Conservation (phyloP, 35 echinoderm and acorn worm genomes). For the Lytechinus variegatus region DNA sequence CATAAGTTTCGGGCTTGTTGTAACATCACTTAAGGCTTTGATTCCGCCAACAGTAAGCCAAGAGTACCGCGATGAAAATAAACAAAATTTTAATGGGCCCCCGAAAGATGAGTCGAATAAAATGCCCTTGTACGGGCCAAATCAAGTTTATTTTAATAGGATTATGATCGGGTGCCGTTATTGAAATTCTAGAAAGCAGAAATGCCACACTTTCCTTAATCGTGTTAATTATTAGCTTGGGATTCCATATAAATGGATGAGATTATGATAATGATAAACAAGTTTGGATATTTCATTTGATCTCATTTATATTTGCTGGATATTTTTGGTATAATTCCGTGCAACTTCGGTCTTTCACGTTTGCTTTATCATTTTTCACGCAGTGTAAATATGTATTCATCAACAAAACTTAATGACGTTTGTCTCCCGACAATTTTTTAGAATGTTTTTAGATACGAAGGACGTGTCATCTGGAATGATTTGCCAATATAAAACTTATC, state of each 20-base stretch:
- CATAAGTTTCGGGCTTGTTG: neutral
- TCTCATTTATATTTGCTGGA: neutral
- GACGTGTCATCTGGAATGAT: no score
- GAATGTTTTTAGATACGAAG: no score
- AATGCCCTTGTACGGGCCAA: neutral
- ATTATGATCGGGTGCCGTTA: neutral
- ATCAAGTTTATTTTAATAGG: neutral
- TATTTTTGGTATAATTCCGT: no score
- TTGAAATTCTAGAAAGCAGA: neutral
- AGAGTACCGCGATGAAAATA: neutral
- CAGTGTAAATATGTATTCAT: no score
- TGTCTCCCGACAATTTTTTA: no score
- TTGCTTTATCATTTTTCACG: no score
- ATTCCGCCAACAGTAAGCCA: neutral
- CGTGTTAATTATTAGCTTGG: neutral
- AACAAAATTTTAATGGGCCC: slow-evolving; percentile 7
- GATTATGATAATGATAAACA: neutral
- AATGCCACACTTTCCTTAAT: neutral
- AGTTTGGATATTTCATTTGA: neutral
- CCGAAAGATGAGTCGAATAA: neutral
- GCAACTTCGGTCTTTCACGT: no score
- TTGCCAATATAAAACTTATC: no score
- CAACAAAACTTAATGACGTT: no score
- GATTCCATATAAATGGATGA: neutral
- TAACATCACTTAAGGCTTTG: neutral